Evolutionary conservation across 2,888 invertebrate genomes (phyloP), one percentile per base, ranked within the genome.

Genomic region (Ennomos erosarius): DNA sequence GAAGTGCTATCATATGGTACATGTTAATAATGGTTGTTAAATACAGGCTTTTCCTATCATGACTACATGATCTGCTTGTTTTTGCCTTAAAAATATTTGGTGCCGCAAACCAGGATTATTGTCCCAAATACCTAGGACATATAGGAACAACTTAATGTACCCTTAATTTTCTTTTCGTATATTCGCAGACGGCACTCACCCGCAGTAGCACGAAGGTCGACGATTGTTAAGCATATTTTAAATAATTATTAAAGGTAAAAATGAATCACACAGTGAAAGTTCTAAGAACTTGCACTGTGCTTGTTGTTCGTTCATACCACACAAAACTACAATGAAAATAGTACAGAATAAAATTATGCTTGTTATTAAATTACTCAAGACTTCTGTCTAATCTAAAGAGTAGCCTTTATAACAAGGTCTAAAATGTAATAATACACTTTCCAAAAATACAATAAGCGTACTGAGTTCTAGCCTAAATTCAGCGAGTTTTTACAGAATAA

Each of bases 241-340:
- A 44, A 44, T 54, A 43, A 5, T 26, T 6, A 26, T 10, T 35
- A 43, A 49, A 49, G 37, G 5, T 47, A 58, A 49, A 26, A 10
- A 40, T 33, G n/a, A n/a, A 40, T 59, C 59, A 55, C 59, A 60
- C 59, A 60, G 55, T 60, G 55, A 47, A 52, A 60, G 59, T 60
- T 60, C 47, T 60, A 55, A 51, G 43, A 52, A 55, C 59, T 60
- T 55, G 51, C 59, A 60, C 48, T 60, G 55, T 51, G 55, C 51
- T 26, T 26, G 26, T 6, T 26, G 26, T 26, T 26, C 42, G 13
- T 46, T 35, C 8, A 9, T 50, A 55, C 35, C 50, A 46, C 50
- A 51, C 45, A 50, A 46, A 55, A 60, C 68, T 69, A 69, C 62
- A 48, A 67, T 67, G 57, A 67, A 67, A 62, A 64, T 47, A 61